phyloP scores from a whole-genome alignment of 2,797 vertebrate species.

The Lophotriccus pileatus region DNA sequence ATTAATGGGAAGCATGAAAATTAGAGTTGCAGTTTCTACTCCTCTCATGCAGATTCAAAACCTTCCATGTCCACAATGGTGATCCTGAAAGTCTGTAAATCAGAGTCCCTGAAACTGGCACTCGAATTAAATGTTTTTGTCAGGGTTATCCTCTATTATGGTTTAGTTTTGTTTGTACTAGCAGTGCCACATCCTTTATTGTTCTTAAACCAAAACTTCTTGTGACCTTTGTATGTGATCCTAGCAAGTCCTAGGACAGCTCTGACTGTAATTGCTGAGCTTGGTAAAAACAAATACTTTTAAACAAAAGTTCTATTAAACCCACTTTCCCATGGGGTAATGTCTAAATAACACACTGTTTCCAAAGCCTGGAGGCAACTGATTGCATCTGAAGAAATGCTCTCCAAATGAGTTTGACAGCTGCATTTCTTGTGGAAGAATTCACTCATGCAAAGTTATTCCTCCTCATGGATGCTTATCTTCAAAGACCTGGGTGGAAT shows the following conservation, averaged over 20 bases:
- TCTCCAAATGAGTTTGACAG: slow-evolving; percentile 13
- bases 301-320: background rate
- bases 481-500: background rate
- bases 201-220: background rate
- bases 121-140: background rate
- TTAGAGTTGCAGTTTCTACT: background rate
- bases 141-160: background rate
- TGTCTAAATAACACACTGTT: background rate
- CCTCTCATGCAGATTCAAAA: background rate
- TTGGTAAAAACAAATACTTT: background rate
- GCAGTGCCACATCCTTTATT: background rate
- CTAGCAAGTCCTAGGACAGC: background rate
- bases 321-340: background rate
- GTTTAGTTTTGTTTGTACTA: background rate
- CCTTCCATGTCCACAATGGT: background rate
- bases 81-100: background rate
- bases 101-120: background rate
- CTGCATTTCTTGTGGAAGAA: background rate
- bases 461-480: background rate
- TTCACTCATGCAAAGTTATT: background rate
- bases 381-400: background rate
- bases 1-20: background rate
- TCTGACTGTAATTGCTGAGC: background rate
- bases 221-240: background rate
- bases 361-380: background rate